Conservation (phyloP, 2,888 invertebrate genomes). For the Pristionchus japonicus region DNA sequence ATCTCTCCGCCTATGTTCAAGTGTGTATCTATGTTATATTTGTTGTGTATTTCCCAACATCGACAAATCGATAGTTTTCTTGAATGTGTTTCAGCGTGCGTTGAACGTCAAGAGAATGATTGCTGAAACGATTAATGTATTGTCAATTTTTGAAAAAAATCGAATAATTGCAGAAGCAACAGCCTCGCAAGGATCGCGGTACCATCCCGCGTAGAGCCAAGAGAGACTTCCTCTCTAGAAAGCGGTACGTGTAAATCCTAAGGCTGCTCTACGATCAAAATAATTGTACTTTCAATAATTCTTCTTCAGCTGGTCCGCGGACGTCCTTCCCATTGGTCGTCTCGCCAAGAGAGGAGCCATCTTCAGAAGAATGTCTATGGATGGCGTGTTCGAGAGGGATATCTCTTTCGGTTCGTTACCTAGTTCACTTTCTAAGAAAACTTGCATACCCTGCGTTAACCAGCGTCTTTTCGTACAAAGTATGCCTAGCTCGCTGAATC, state of each 20-base stretch:
- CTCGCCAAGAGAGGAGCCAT: slow-evolving; percentile 77
- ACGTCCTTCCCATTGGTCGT: slow-evolving; percentile 76
- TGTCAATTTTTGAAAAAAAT: neutral
- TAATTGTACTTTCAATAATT: too few relatives aligned
- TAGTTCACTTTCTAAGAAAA: neutral
- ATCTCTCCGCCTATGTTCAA: slow-evolving; percentile 74
- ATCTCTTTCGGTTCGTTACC: slow-evolving; percentile 76
- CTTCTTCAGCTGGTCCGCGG: slow-evolving; percentile 67
- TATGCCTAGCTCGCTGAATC: too few relatives aligned
- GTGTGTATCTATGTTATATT: slow-evolving; percentile 52
- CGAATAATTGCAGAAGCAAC: slow-evolving; percentile 59
- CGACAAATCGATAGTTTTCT: neutral
- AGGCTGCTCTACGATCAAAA: neutral
- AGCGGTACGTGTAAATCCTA: slow-evolving; percentile 48
- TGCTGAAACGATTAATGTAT: neutral
- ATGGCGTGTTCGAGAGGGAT: slow-evolving; percentile 76
- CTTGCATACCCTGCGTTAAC: neutral
- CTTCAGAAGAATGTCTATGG: slow-evolving; percentile 76
- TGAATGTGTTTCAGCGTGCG: neutral
- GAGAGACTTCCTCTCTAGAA: slow-evolving; percentile 66
- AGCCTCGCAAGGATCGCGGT: slow-evolving; percentile 66
- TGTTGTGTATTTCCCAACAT: neutral
- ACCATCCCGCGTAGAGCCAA: slow-evolving; percentile 61
- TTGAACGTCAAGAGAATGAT: neutral
- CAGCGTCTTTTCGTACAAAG: neutral